These are phyloP conservation scores for Phrynocephalus versicolor DNA, from an alignment of 2,113 vertebrate species.

Conservation along the genomic window DNA sequence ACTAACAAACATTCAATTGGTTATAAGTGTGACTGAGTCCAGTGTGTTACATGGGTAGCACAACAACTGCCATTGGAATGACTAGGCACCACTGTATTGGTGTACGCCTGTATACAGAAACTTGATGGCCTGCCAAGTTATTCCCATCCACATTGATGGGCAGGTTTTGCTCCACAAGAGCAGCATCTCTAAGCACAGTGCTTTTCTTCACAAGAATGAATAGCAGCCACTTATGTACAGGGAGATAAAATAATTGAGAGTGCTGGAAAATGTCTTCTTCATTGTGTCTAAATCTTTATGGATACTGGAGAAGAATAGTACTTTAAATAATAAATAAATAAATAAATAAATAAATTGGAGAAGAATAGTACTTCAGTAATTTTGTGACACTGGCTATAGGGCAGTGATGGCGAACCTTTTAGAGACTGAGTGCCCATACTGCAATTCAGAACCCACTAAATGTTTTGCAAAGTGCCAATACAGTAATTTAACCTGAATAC, in stretches of 20 bases:
- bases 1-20: too few species aligned
- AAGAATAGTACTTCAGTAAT: not conserved
- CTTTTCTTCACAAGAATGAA: not conserved
- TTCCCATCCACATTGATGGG: not conserved
- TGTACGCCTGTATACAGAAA: not conserved
- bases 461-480: too few species aligned
- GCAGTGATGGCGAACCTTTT: not conserved
- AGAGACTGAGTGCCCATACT: too few species aligned
- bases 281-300: not conserved
- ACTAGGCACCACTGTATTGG: not conserved
- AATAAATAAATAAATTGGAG: too few species aligned
- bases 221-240: not conserved
- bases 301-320: not conserved
- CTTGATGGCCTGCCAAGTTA: too few species aligned
- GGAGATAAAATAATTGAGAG: not conserved
- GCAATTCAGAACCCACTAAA: too few species aligned
- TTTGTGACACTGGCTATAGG: not conserved
- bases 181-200: not conserved
- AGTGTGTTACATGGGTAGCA: not conserved
- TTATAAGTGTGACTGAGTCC: not conserved
- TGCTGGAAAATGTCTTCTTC: not conserved
- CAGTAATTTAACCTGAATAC: too few species aligned
- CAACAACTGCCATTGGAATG: not conserved
- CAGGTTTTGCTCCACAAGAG: not conserved
- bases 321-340: too few species aligned